Evolutionary conservation across 2,888 invertebrate species (phyloP).

Genomic region (Stenotaenia linearis): DNA sequence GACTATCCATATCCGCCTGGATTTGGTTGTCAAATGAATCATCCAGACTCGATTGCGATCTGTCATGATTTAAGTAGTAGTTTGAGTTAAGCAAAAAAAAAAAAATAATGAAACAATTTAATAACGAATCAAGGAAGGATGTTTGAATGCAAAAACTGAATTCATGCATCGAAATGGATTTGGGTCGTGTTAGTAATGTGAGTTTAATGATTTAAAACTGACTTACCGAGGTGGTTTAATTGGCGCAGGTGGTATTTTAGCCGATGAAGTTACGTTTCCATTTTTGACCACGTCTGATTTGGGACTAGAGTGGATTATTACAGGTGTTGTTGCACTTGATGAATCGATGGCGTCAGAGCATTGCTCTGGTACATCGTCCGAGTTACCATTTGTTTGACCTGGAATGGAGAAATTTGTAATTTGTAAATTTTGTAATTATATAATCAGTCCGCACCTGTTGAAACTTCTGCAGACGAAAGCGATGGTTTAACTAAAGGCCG

Average conservation of each 20-base stretch:
- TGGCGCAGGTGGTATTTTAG: background rate
- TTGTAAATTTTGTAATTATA: background rate
- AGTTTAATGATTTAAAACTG: background rate
- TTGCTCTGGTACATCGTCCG: background rate
- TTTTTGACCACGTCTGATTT: background rate
- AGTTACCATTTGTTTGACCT: constrained; percentile 1
- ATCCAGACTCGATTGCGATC: constrained; percentile 40
- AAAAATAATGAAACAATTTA: background rate
- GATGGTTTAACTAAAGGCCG: constrained; percentile 37
- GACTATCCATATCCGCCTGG: constrained; percentile 57
- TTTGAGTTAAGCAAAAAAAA: background rate
- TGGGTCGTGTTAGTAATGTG: background rate
- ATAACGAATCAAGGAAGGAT: background rate
- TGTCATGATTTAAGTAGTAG: background rate
- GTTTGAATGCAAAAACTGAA: background rate
- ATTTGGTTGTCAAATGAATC: constrained; percentile 57
- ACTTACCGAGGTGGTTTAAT: constrained; percentile 32
- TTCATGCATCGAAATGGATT: background rate
- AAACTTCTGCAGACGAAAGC: constrained; percentile 27
- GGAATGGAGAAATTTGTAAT: background rate
- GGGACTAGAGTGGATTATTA: background rate
- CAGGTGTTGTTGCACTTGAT: background rate
- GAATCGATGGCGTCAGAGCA: constrained; percentile 8
- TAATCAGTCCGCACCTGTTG: background rate
- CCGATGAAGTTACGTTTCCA: background rate